phyloP scores from a whole-genome alignment of 2,113 vertebrate genomes.

The Nyctibius bracteatus region DNA sequence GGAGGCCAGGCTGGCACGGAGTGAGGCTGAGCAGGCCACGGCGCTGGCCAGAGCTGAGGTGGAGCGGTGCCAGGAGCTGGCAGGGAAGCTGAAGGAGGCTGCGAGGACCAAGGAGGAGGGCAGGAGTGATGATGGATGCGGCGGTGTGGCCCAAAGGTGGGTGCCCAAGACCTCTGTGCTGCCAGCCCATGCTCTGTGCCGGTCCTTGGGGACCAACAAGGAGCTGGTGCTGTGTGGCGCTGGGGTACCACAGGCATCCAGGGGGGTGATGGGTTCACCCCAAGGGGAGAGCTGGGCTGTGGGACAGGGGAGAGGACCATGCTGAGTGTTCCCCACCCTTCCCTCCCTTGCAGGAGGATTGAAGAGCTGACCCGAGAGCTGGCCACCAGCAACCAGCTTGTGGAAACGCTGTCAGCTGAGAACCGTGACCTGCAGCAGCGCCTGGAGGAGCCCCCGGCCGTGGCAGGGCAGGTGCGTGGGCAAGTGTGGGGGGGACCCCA shows the following conservation, averaged over 20 bases:
- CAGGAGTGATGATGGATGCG: background rate
- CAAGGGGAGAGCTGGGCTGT: background rate
- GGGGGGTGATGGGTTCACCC: background rate
- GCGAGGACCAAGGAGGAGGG: constrained; percentile 61
- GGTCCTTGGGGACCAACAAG: background rate
- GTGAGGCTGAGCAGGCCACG: constrained; percentile 75
- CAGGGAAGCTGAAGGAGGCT: constrained; percentile 75
- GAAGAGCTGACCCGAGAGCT: constrained; percentile 79
- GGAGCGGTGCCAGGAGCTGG: constrained; percentile 75
- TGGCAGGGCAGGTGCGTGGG: constrained; percentile 70
- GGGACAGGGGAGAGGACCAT: background rate
- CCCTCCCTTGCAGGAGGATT: constrained; percentile 71
- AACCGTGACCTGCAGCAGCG: constrained; percentile 61
- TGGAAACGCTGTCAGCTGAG: constrained; percentile 76
- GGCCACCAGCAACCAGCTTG: constrained; percentile 70
- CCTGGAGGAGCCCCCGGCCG: constrained; percentile 55
- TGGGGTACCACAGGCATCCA: accelerated
- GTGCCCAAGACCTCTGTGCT: background rate
- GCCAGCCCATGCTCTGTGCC: background rate
- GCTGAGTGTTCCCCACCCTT: background rate
- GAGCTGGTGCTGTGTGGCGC: background rate
- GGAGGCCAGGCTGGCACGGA: constrained; percentile 82
- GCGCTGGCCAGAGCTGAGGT: constrained; percentile 76
- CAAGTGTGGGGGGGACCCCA: background rate
- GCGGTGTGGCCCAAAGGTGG: constrained; percentile 71